Base-by-base conservation (phyloP, 64 coral and sea anemone species). In the Montipora efflorescens region DNA sequence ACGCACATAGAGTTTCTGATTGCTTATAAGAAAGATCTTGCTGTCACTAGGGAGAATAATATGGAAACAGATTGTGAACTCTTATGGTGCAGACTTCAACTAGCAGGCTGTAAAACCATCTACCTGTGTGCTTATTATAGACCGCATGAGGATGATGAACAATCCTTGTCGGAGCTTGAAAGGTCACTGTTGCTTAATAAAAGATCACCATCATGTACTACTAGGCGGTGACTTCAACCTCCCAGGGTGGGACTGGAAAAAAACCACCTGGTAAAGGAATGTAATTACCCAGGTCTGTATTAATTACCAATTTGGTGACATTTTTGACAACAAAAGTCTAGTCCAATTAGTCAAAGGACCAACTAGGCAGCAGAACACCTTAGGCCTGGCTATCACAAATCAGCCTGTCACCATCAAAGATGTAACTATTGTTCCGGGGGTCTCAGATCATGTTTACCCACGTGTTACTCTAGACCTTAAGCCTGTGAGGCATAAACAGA, bases 391-490 rank as follows among this genome's bases (percentile, higher is more conserved):
- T 19, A 84, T 90, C 19, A 84, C 78, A 0, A 92, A 93, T 55
- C 89, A 78, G 10, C 95, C 90, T 79, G 88, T 5, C 53, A 51
- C 58, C 1, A 25, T 90, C 48, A 9, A 44, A 5, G 20, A 95
- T 61, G 55, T 73, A 16, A 36, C 72, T 84, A 44, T 87, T 47
- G 2, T 95, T 21, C 88, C 87, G 76, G 88, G 88, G 7, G 67
- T 96, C 79, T 84, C 95, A 44, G 90, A 96, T 89, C 79, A 96
- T 72, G 90, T 92, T 7, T 89, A 84, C 90, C 79, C 85, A 4
- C 15, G 84, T 43, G 57, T 96, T 15, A 58, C 68, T 1, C 13
- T 92, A 5, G 85, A 90, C 6, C 59, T 80, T 36, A 55, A 77
- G 16, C 47, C 51, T 76, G 76, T 78, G 58, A 5, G 52, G 5